Evolutionary conservation across 1,140 invertebrate genomes (phyloP), one percentile per base, ranked within the genome.

Genomic region (Lerema accius): DNA sequence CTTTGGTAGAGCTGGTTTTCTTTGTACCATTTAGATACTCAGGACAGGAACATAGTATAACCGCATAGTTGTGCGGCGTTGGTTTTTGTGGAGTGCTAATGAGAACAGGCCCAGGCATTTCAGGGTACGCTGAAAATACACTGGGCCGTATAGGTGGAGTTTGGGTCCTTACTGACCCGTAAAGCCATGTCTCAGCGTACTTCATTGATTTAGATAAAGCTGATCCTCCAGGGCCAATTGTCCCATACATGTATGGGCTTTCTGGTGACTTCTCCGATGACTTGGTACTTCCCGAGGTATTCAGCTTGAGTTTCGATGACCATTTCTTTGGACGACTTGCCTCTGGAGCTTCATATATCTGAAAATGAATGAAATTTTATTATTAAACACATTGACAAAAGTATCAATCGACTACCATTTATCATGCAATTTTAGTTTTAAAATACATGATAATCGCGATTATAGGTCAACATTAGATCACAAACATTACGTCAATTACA

Each of bases 171-270:
- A 95, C 93, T 1, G 95, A 95, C 59, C 95, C 95, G 71, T 96
- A 96, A 0, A 96, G 92, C 95, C 95, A 96, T 23, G 95, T 94
- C 67, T 96, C 95, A 0, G 94, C 94, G 86, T 96, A 96, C 67
- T 95, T 94, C 95, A 96, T 96, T 77, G 95, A 95, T 81, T 95
- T 95, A 37, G 94, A 95, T 61, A 96, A 81, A 5, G 93, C 89
- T 84, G 93, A 94, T 37, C 92, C 92, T 61, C 92, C 91, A 43
- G 87, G 86, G 28, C 75, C 86, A 65, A 86, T 91, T 61, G 86
- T 90, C 43, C 89, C 89, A 67, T 90, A 91, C 78, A 89, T 78
- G 39, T 84, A 87, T 61, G 86, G 82, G 50, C 82, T 89, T 40
- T 90, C 88, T 40, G 88, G 88, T 61, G 88, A 90, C 59, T 84